These are phyloP conservation scores for Patiria pectinifera DNA, from an alignment of 53 echinoderm and acorn worm genomes.

Conservation along the genomic window DNA sequence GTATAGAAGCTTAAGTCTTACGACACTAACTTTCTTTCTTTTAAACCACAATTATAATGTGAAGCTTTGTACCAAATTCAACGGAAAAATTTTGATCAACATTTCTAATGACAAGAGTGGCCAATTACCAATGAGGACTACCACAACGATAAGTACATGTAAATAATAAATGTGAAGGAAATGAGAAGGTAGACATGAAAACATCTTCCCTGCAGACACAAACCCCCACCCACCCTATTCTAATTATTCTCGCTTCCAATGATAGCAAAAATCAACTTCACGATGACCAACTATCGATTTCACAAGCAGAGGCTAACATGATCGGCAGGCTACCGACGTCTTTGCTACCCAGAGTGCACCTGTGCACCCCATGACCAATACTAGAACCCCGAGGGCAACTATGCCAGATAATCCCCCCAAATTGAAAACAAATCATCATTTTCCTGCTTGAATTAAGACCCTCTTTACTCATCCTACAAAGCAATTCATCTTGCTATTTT, in stretches of 20 bases:
- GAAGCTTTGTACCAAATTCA: no score
- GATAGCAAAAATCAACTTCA: not conserved
- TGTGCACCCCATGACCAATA: slow-evolving; percentile 49
- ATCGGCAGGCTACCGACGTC: not conserved
- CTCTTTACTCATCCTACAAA: slow-evolving; percentile 43
- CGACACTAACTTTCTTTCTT: no score
- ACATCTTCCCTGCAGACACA: no score
- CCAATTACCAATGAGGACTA: no score
- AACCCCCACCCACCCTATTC: no score
- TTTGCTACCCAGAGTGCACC: slow-evolving; percentile 43
- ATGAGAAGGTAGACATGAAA: no score
- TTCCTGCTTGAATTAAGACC: slow-evolving; percentile 50
- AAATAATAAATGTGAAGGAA: no score
- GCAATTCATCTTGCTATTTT: slow-evolving; percentile 39
- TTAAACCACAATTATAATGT: no score
- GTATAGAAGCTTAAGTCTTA: no score
- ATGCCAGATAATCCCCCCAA: slow-evolving; percentile 41
- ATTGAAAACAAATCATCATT: slow-evolving; percentile 60
- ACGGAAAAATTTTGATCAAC: no score
- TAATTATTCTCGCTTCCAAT: not conserved
- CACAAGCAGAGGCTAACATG: not conserved
- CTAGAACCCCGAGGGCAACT: slow-evolving; percentile 21
- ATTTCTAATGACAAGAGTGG: no score
- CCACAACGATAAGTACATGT: no score
- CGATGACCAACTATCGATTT: not conserved